phyloP scores from a whole-genome alignment of 2,888 invertebrate species.

The Gymnosoma rotundatum region DNA sequence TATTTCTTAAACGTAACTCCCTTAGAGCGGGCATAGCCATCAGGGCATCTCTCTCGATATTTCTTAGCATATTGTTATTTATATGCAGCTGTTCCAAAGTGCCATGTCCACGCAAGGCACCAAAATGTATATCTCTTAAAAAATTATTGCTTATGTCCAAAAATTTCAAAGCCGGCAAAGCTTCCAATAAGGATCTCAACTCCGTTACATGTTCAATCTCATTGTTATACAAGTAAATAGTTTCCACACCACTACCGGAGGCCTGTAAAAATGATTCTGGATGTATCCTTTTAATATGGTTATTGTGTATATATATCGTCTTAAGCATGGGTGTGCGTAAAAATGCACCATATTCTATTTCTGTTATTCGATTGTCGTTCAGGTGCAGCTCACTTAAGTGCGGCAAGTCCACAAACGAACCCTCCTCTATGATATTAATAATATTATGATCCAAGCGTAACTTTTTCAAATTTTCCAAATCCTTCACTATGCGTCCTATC shows the following conservation, averaged over 20 bases:
- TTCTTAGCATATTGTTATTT: constrained; percentile 89
- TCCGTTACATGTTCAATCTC: constrained; percentile 89
- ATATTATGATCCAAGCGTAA: constrained; percentile 88
- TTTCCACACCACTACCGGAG: constrained; percentile 89
- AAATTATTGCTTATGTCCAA: constrained; percentile 91
- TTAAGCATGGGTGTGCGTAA: constrained; percentile 89
- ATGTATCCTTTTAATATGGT: constrained; percentile 89
- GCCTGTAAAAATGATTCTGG: constrained; percentile 91
- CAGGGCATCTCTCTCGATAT: constrained; percentile 90
- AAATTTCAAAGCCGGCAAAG: constrained; percentile 89
- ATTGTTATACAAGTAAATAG: constrained; percentile 89
- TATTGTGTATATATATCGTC: constrained; percentile 89
- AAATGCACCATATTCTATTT: constrained; percentile 91
- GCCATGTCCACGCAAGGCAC: constrained; percentile 90
- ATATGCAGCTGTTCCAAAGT: constrained; percentile 91
- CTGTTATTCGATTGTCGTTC: constrained; percentile 88
- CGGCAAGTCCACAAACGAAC: constrained; percentile 90
- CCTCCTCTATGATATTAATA: constrained; percentile 88
- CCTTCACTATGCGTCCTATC: constrained; percentile 90
- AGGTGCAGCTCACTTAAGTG: constrained; percentile 87
- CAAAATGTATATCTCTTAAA: constrained; percentile 89
- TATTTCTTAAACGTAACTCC: constrained; percentile 91
- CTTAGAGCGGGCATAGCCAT: constrained; percentile 92
- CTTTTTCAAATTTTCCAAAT: constrained; percentile 87
- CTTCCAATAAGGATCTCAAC: constrained; percentile 88